Percentiles rank a stretch among this genome's conserved stretches.
Evolutionary conservation across 1,140 invertebrate species (phyloP).

Genomic region (Calycopis cecrops): DNA sequence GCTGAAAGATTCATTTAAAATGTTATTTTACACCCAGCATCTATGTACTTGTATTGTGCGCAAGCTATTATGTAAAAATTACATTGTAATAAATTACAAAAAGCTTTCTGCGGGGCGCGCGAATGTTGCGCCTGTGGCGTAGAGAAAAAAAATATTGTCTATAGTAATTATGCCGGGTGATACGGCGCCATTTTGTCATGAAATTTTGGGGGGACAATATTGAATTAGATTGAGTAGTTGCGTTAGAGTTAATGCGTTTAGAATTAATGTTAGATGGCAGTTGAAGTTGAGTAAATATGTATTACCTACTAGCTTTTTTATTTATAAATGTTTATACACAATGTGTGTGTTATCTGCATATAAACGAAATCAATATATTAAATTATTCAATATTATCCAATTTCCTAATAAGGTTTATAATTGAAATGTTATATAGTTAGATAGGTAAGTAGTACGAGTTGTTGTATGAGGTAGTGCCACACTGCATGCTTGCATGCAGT

Average conservation of each 20-base stretch:
- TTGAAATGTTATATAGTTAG: too few species aligned
- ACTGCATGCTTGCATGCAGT: too few species aligned
- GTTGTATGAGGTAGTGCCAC: too few species aligned
- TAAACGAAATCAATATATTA: too few species aligned
- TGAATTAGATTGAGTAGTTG: slow-evolving; percentile 49
- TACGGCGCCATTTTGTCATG: slow-evolving; percentile 47
- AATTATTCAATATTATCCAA: too few species aligned
- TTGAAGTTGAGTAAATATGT: background rate
- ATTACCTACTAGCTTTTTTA: background rate
- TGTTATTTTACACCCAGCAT: slow-evolving; percentile 66
- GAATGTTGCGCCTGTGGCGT: slow-evolving; percentile 22
- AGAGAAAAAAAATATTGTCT: slow-evolving; percentile 35
- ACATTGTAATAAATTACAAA: slow-evolving; percentile 41
- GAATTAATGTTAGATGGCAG: slow-evolving; percentile 1
- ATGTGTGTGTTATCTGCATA: too few species aligned
- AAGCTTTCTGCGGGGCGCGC: slow-evolving; percentile 22
- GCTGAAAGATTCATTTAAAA: slow-evolving; percentile 70
- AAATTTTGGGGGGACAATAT: slow-evolving; percentile 37
- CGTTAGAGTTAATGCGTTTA: slow-evolving; percentile 27
- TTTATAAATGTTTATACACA: too few species aligned
- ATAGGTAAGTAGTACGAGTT: too few species aligned
- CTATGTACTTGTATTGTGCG: slow-evolving; percentile 54
- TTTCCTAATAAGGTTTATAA: too few species aligned
- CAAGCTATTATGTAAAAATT: slow-evolving; percentile 49
- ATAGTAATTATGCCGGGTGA: slow-evolving; percentile 36